Conservation (phyloP, 2,113 vertebrate genomes). For the Alligator mississippiensis region DNA sequence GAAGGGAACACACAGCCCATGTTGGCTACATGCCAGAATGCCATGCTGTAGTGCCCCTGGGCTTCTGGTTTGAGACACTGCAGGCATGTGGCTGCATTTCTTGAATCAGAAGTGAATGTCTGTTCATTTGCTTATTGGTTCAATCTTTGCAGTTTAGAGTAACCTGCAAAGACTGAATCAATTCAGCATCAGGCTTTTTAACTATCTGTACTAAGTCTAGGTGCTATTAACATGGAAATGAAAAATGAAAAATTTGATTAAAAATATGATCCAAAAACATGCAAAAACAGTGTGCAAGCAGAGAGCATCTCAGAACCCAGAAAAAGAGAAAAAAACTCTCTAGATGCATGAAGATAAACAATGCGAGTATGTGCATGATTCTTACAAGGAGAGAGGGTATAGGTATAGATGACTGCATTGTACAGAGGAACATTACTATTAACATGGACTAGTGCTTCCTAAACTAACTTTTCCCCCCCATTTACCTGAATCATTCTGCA, state of each 20-base stretch:
- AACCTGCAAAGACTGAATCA: too few species aligned
- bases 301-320: too few species aligned
- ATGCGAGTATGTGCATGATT: neutral
- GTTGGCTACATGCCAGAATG: too few species aligned
- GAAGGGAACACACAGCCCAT: too few species aligned
- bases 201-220: too few species aligned
- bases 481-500: neutral
- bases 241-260: neutral
- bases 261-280: neutral
- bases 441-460: neutral
- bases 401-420: neutral
- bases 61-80: too few species aligned
- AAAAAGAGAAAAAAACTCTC: neutral
- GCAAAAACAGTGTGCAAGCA: neutral
- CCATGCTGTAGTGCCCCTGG: too few species aligned
- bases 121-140: too few species aligned
- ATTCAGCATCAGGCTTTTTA: too few species aligned
- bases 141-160: too few species aligned
- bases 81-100: too few species aligned
- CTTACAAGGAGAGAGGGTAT: neutral
- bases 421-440: neutral
- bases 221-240: neutral
- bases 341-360: neutral
- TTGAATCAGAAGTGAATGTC: too few species aligned
- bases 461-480: neutral